phyloP scores from a whole-genome alignment of 2,888 invertebrate genomes.

The Patella depressa region DNA sequence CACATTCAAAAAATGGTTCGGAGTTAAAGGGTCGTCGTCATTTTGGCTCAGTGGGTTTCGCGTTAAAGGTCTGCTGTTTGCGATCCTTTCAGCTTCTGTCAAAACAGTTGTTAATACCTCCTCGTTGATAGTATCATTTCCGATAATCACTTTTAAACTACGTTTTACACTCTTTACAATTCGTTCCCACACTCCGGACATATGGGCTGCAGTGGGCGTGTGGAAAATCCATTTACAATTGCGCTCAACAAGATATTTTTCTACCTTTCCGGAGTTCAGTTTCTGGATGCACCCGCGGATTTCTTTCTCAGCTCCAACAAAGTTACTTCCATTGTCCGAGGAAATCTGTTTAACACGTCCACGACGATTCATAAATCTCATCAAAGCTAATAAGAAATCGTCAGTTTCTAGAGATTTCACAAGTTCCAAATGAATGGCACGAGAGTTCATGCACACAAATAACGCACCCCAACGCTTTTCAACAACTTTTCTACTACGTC shows the following conservation, averaged over 20 bases:
- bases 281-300: neutral
- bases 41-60: neutral
- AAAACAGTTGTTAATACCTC: neutral
- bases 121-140: neutral
- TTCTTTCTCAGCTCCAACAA: neutral
- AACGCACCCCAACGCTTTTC: neutral
- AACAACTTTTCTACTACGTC: neutral
- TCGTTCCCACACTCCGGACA: neutral
- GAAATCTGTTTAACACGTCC: neutral
- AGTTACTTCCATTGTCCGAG: neutral
- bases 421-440: neutral
- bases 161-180: neutral
- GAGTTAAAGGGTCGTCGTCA: neutral
- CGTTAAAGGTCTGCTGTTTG: neutral
- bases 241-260: neutral
- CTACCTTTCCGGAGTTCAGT: neutral
- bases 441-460: neutral
- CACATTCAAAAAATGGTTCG: slow-evolving; percentile 1
- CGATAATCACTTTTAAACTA: neutral
- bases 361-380: neutral
- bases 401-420: neutral
- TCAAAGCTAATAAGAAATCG: neutral
- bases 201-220: neutral
- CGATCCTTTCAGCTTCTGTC: neutral
- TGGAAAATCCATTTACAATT: slow-evolving; percentile 3